Conservation (phyloP, 2,113 vertebrate genomes). For the cat (Felis catus) region F.catus_Fca126_mat1.0 CM031411.1:15316001-15316500, state of each 20-base stretch:
- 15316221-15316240: not conserved
- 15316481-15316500: constrained; percentile 5
- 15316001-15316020: not conserved
- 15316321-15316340: not conserved
- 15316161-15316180: constrained; percentile 62
- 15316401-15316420: not conserved
- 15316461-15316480: not conserved
- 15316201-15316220: not conserved
- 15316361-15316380: constrained; percentile 10
- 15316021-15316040: constrained; percentile 27
- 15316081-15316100: constrained; percentile 72
- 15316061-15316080: constrained; percentile 27
- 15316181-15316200: not conserved
- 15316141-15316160: constrained; percentile 64
- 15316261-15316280: constrained; percentile 36
- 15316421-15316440: not conserved
- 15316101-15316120: constrained; percentile 59
- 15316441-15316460: not conserved
- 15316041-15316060: not conserved
- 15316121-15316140: constrained; percentile 62
- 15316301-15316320: not conserved
- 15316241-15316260: not conserved
- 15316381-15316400: constrained; percentile 15
- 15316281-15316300: not conserved
- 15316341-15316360: constrained; percentile 45